Evolutionary conservation across 2,888 invertebrate species (phyloP), one percentile per base, ranked within the genome.

Genomic region (Drosophila crucigera): DNA sequence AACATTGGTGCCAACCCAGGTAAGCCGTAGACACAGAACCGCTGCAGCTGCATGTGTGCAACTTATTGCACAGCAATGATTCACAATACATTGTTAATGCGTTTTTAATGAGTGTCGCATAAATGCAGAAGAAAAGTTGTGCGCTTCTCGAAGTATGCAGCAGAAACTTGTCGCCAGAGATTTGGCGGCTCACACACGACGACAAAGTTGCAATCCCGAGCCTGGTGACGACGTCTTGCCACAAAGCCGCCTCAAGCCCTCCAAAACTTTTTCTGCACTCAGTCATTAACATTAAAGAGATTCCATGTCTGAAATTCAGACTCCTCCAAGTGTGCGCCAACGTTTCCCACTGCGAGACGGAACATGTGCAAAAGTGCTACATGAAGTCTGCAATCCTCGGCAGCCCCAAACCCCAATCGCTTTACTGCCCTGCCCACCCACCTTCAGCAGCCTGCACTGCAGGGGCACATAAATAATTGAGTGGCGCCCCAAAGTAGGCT

Each of bases 231-330:
- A 63, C 71, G 70, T 71, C 78, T 75, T 87, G 73, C 88, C 88
- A 59, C 85, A 87, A 81, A 84, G 85, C 83, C 74, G 85, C 83
- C 88, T 87, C 80, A 83, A 87, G 88, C 81, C 81, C 52, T 78
- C 28, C 76, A 82, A 52, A 88, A 82, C 69, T 86, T 86, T 68
- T 74, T 72, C 75, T 78, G 83, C 84, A 76, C 66, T 81, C 61
- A 75, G 86, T 83, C 87, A 89, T 86, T 86, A 86, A 84, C 87
- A 89, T 86, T 86, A 89, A 86, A 89, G 89, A 84, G 72, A 84
- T 83, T 84, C 77, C 80, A 61, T 83, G 84, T 70, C 83, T 64
- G 37, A 64, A 64, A 58, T 69, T 61, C 37, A 50, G 30, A 37
- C 53, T 25, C 11, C 49, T 47, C 39, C 3, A 22, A 54, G 43